Evolutionary conservation across 2,113 vertebrate species (phyloP).

Genomic region (Hemicordylus capensis): DNA sequence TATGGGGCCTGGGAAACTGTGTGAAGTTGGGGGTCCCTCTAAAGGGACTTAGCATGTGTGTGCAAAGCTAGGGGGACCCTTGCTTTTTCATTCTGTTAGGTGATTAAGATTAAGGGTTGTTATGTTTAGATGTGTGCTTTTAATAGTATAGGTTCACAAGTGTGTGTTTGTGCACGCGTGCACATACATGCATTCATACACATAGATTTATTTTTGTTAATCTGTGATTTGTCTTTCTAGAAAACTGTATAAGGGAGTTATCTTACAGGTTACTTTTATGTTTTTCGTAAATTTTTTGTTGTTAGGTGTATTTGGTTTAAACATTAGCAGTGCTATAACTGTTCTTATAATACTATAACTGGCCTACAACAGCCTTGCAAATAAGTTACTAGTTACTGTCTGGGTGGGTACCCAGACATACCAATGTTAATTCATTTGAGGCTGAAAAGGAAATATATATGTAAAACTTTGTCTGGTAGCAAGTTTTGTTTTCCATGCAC

Average conservation of each 20-base stretch:
- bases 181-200: neutral
- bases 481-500: neutral
- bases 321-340: too few relatives aligned
- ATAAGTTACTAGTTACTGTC: too few relatives aligned
- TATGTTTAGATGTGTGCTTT: neutral
- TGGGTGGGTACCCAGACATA: too few relatives aligned
- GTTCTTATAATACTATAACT: too few relatives aligned
- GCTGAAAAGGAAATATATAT: neutral
- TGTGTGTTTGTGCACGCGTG: neutral
- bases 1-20: too few relatives aligned
- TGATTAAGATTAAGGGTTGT: neutral
- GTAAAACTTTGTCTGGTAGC: neutral
- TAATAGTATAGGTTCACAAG: neutral
- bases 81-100: too few relatives aligned
- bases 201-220: neutral
- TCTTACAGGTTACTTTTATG: neutral
- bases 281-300: neutral
- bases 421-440: neutral
- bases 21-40: too few relatives aligned
- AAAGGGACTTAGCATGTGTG: too few relatives aligned
- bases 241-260: neutral
- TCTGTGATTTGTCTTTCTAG: neutral
- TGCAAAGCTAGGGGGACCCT: too few relatives aligned
- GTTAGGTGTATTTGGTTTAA: neutral
- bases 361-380: neutral